Percentiles rank a stretch among this genome's conserved stretches.
Conservation (phyloP, 2,113 vertebrate species). For the Ibidorhyncha struthersii region DNA sequence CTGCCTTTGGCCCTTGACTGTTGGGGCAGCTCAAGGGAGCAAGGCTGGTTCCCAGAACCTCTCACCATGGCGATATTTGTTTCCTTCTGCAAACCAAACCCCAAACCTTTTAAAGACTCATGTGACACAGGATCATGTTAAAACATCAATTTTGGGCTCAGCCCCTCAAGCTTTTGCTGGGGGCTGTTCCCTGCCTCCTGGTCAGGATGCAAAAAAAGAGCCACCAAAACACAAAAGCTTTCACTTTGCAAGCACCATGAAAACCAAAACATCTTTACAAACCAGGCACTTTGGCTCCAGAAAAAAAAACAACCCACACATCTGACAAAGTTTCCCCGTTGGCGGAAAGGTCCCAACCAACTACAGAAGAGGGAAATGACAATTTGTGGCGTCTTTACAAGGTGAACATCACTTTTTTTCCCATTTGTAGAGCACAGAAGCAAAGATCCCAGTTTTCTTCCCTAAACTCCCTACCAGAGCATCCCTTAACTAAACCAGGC, state of each 20-base stretch:
- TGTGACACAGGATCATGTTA: no score
- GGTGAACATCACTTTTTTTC: background rate
- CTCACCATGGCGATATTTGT: background rate
- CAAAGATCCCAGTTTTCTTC: background rate
- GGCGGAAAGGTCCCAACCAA: background rate
- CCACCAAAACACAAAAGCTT: background rate
- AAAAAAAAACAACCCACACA: background rate
- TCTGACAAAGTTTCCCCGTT: rapidly evolving
- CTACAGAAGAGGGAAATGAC: background rate
- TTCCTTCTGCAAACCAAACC: background rate
- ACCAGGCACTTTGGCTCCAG: background rate
- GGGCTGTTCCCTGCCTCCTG: background rate
- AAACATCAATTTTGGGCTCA: background rate
- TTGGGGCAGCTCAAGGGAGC: background rate
- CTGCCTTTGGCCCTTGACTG: rapidly evolving
- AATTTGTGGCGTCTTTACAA: no score
- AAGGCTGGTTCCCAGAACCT: background rate
- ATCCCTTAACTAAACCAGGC: background rate
- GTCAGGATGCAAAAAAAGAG: background rate
- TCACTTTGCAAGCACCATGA: background rate
- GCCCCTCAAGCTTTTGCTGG: background rate
- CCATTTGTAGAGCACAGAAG: background rate
- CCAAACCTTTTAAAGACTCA: background rate
- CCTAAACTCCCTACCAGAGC: background rate
- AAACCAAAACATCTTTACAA: background rate